Evolutionary conservation across 2,888 invertebrate species (phyloP), one percentile per base, ranked within the genome.

Genomic region (Athrips mouffetella): DNA sequence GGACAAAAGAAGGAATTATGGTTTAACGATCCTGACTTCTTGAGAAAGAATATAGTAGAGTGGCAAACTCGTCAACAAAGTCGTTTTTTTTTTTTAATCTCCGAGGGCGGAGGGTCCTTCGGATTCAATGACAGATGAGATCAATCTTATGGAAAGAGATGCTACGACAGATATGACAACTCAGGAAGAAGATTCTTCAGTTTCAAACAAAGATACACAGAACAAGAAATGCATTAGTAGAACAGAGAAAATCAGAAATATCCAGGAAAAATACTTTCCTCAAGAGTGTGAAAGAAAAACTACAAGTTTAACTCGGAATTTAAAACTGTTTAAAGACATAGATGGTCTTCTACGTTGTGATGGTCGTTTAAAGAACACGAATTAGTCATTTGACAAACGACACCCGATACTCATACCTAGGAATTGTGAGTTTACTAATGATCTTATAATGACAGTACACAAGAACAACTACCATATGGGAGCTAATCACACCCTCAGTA

Each of bases 381-480:
- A 20, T 1, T 47, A 48, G 42, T 7, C 40, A 1, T 55, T 50
- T 42, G 52, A 55, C 6, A 47, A 18, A 11, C 48, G 27, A 29
- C 25, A 53, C 29, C 55, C 55, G 0, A 39, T 51, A 3, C 37
- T 55, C 0, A 2, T 55, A 25, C 56, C 56, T 6, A 52, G 47
- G 27, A 33, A 54, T n/a, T 29, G 42, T 13, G 39, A 46, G 0
- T 52, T 51, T n/a, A 54, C 56, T 5, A 23, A 44, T 0, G 13
- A 51, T 3, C 23, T 59, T 4, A 56, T 59, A 7, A 16, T 6
- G 13, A 7, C 48, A 5, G 27, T 20, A 2, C 59, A 59, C 31
- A 15, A 47, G 4, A 31, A 51, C 0, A 55, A 60, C 23, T 51
- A 54, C 35, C 59, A 58, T 47, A 53, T 60, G 1, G 56, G 57